Conservation (phyloP, 2,113 vertebrate genomes). For the Mastomys coucha region DNA sequence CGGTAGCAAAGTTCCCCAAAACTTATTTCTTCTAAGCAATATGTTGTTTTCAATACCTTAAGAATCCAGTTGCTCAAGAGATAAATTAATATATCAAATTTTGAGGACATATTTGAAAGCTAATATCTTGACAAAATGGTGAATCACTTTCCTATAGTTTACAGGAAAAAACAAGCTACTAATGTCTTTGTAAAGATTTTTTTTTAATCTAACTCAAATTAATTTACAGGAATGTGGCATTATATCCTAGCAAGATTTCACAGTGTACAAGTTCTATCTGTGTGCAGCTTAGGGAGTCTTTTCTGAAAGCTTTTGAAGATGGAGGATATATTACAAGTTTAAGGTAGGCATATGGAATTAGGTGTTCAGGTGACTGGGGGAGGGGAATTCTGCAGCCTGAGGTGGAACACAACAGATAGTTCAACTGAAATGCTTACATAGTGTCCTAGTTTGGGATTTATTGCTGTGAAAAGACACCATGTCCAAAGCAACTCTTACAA, state of each 20-base stretch:
- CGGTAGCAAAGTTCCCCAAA: conserved; percentile 6
- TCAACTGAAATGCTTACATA: background rate
- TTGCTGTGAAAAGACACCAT: no score
- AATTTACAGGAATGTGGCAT: background rate
- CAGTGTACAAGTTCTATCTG: background rate
- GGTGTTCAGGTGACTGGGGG: background rate
- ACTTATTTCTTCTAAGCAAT: background rate
- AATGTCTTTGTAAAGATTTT: background rate
- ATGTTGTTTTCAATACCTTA: background rate
- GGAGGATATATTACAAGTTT: conserved; percentile 2
- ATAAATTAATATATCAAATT: conserved; percentile 28
- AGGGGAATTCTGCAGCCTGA: background rate
- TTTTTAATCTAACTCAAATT: conserved; percentile 26
- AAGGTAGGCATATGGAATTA: background rate
- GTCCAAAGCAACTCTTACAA: no score
- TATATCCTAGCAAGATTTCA: background rate
- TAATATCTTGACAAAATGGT: background rate
- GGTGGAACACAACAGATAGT: background rate
- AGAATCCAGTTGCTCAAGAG: conserved; percentile 37
- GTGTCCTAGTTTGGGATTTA: no score
- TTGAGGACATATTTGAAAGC: conserved; percentile 46
- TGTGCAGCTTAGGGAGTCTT: background rate
- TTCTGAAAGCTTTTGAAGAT: conserved; percentile 15
- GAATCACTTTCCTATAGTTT: conserved; percentile 42
- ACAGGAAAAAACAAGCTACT: background rate